Base-by-base conservation (phyloP, 2,888 invertebrate genomes). In the Lepidochitona cinerea region DNA sequence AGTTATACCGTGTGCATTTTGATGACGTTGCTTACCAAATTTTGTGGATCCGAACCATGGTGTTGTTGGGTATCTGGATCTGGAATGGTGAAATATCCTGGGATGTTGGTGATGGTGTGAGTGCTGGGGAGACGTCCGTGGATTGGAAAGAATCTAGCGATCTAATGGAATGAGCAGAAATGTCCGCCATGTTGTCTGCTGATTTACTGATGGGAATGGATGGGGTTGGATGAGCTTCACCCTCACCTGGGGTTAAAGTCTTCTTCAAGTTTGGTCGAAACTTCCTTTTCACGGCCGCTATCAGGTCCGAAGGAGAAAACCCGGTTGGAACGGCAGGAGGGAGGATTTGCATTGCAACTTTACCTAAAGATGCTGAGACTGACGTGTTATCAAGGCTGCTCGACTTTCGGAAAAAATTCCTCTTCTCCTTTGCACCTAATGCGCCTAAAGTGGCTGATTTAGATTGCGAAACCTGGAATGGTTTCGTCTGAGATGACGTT, bases 251-350 rank as follows among this genome's bases (percentile, higher is more conserved):
- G 4, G 59, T 23, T 4, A 29, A 33, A 52, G 36, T 36, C 73
- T 72, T 77, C 59, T 75, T 74, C 37, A 80, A 75, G 33, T 71
- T 71, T n/a, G 84, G 84, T 70, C 81, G 81, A n/a, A 87, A 75
- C 70, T 84, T 85, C 18, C 83, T 76, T 71, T 84, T 85, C 52
- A 87, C 79, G 5, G 85, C 77, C 7, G 82, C 83, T 72, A 87
- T 82, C 35, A 86, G 74, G 32, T 85, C 85, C 36, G 81, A 78
- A 7, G 84, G 80, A 0, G 77, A 72, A 26, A 86, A 79, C 0
- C 83, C 81, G 12, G 84, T 80, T 1, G 84, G 85, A 4, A 79
- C 84, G 18, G 77, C 83, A 3, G 78, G 75, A 0, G 83, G 80
- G 71, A 79, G 74, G 1, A 75, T 79, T 7, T 78, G 71, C 32